These are phyloP conservation scores for Callyntrura guangdongensis DNA, from an alignment of 2,888 invertebrate genomes.

Conservation along the genomic window DNA sequence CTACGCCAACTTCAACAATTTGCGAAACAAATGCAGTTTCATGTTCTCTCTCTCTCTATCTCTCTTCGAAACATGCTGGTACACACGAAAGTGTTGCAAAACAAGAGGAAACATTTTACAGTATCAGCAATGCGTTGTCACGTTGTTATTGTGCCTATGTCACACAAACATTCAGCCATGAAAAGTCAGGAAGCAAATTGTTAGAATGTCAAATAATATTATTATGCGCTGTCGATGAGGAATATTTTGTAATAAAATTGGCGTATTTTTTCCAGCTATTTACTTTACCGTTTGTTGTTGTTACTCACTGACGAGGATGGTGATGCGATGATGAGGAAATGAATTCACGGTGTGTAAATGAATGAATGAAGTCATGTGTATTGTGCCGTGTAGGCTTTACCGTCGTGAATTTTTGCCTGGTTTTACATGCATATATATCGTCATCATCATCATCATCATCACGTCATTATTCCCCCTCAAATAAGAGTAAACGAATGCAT, in stretches of 20 bases:
- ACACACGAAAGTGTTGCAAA: neutral
- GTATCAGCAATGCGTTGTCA: neutral
- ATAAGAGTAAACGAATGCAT: neutral
- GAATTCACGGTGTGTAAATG: conserved; percentile 19
- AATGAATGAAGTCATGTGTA: conserved; percentile 17
- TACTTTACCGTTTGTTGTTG: conserved; percentile 37
- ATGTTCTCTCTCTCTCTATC: too few relatives aligned
- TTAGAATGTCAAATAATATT: conserved; percentile 52
- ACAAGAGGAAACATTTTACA: conserved; percentile 9
- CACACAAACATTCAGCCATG: conserved; percentile 61
- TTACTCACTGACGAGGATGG: neutral
- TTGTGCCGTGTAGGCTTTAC: neutral
- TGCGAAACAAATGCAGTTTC: neutral
- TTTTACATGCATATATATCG: neutral
- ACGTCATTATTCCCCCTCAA: neutral
- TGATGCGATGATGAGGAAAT: conserved; percentile 42
- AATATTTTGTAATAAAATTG: conserved; percentile 10
- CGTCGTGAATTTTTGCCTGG: neutral
- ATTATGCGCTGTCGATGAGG: conserved; percentile 2
- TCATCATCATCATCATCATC: neutral
- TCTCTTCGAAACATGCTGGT: neutral
- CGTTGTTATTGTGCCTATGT: neutral
- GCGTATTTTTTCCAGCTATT: conserved; percentile 41
- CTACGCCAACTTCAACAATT: neutral
- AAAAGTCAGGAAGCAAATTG: conserved; percentile 75